phyloP scores from a whole-genome alignment of 2,113 vertebrate species.

The Psittacula cyanocephala region DNA sequence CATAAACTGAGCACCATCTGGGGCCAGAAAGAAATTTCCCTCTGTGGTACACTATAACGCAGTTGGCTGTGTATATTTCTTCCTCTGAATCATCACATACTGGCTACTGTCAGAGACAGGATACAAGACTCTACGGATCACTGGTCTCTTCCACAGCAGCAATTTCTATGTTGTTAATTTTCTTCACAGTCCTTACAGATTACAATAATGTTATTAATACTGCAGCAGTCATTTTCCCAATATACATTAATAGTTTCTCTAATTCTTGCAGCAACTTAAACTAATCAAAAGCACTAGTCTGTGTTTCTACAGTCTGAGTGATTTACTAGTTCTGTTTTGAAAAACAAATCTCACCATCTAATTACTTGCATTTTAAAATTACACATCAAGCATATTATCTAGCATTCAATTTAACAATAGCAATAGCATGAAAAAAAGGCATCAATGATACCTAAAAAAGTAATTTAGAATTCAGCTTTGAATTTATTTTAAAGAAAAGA shows the following conservation, averaged over 20 bases:
- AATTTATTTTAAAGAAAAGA: conserved; percentile 67
- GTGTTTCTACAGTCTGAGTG: conserved; percentile 24
- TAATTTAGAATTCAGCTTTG: conserved; percentile 60
- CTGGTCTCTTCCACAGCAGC: conserved; percentile 34
- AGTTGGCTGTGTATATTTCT: conserved; percentile 34
- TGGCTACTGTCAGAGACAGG: conserved; percentile 48
- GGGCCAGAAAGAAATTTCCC: conserved; percentile 43
- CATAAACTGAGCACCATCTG: conserved; percentile 59
- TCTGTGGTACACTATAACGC: conserved; percentile 45
- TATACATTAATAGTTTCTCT: conserved; percentile 60
- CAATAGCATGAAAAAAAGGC: conserved; percentile 14
- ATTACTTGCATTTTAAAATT: conserved; percentile 54
- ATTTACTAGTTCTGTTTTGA: conserved; percentile 36
- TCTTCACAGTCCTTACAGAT: conserved; percentile 50
- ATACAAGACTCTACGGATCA: conserved; percentile 26
- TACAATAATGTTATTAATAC: conserved; percentile 69
- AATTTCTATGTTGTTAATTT: conserved; percentile 30
- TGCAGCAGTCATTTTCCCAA: conserved; percentile 49
- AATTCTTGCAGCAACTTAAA: conserved; percentile 1
- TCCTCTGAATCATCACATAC: conserved; percentile 50
- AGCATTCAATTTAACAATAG: conserved; percentile 34
- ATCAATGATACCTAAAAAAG: conserved; percentile 41
- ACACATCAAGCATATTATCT: conserved; percentile 8
- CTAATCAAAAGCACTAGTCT: conserved; percentile 16
- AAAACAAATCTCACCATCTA: conserved; percentile 1